Base-by-base conservation (phyloP, 2,888 invertebrate genomes). In the Serrognathus titanus region DNA sequence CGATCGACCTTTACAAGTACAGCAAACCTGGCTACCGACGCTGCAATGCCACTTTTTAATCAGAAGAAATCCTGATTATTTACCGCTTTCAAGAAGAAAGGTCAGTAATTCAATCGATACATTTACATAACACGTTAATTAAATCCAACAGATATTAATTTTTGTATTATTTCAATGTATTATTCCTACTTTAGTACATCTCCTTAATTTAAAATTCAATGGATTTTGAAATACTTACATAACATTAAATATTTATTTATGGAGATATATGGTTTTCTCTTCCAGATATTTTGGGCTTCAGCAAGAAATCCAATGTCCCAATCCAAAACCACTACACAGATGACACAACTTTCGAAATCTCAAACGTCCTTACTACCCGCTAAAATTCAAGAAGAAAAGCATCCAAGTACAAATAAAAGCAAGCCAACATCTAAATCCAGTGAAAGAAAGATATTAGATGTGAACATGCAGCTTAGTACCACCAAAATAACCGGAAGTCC, bases 41-140 rank as follows among this genome's bases (percentile, higher is more conserved):
- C 83, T 82, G 54, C 84, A 86, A 72, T 89, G 90, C 68, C 91
- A 93, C 77, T 92, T 94, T 78, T 81, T 93, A 41, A 87, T 94
- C 57, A 83, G 92, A 55, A 82, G 92, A 63, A 92, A 91, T 79
- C 89, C 89, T 0, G 90, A 90, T 63, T 88, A 90, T 65, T 83
- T 87, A 54, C 86, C 86, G 13, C 80, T 81, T 53, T 81, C 83
- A 35, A 75, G 80, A 59, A 79, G 80, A 63, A 78, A 78, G 70
- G 76, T 75, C 67, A 61, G 55, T 24, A 24, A 24, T 31, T 31
- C 24, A 20, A 20, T 20, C 2, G 20, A 20, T 4, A 20, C 20
- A 39, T 12, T 39, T 12, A 12, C 41, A 45, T 41, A 24, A 12
- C 4, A 13, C 37, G 9, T 31, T 31, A 31, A 7, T 31, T 31